Evolutionary conservation across 2,113 vertebrate species (phyloP).

Genomic region (Casuarius casuarius): DNA sequence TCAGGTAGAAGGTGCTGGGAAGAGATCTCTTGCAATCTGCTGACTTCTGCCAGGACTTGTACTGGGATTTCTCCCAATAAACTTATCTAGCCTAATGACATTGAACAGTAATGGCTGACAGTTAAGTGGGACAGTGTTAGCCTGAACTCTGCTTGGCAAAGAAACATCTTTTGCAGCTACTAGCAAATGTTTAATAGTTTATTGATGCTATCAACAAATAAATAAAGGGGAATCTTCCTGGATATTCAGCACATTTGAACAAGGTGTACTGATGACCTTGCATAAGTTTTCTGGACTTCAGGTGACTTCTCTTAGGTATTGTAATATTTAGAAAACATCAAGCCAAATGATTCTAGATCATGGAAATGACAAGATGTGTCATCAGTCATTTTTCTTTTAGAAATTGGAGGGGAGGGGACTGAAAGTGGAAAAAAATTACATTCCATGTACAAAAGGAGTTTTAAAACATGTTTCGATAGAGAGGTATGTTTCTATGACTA

Average conservation of each 20-base stretch:
- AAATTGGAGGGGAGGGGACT: not conserved
- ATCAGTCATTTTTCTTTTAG: not conserved
- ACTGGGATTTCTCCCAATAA: not conserved
- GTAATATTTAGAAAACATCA: not conserved
- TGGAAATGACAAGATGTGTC: not conserved
- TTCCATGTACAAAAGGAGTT: not conserved
- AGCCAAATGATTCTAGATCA: not conserved
- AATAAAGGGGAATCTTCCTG: not conserved
- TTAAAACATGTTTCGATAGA: not conserved
- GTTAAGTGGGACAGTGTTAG: not conserved
- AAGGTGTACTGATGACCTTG: not conserved
- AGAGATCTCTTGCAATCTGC: not conserved
- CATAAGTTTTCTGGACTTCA: not conserved
- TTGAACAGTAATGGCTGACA: not conserved
- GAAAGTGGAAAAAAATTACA: not conserved
- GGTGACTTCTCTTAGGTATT: not conserved
- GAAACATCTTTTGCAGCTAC: not conserved
- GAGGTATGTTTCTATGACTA: not conserved
- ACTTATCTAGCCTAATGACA: not conserved
- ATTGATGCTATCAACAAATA: not conserved
- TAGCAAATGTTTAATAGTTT: constrained; percentile 23
- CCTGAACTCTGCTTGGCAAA: not conserved
- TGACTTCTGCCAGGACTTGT: not conserved
- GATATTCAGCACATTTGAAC: not conserved
- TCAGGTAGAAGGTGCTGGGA: not conserved